Evolutionary conservation across 2,888 invertebrate genomes (phyloP), one percentile per base, ranked within the genome.

Genomic region (Aspidiotus rigidus): DNA sequence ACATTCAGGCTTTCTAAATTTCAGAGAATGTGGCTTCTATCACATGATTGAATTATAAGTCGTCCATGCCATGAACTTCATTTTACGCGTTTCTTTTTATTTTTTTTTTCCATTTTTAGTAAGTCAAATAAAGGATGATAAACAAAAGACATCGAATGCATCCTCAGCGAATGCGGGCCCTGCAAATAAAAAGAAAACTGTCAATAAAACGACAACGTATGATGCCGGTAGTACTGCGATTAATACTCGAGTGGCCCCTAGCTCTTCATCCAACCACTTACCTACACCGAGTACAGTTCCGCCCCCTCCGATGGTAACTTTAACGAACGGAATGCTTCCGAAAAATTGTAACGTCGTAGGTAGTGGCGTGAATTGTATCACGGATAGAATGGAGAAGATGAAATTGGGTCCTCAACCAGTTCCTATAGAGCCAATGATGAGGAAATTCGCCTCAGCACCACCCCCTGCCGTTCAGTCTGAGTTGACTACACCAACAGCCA

Each of bases 401-500:
- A 69, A 69, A 56, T 63, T 69, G 49, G 62, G 63, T 16, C 55
- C 69, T 7, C 56, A 56, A 28, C 53, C 67, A 13, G 49, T 59
- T 8, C 15, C 62, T 6, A 7, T 13, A 7, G 69, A 69, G 39
- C 15, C 56, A 8, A 5, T 28, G 8, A 15, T 16, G 9, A 62
- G 44, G 44, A 28, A 8, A 10, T 16, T 15, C 17, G 13, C 15
- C 8, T 49, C 63, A 17, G 8, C 63, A 7, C 7, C 63, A 7
- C 10, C 62, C 6, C 56, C 59, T 6, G 16, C 64, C 3, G 28
- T 28, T 28, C 64, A 64, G 55, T 39, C 64, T 6, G 73, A 74
- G 59, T 70, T 74, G 61, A 73, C 74, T 7, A 73, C 73, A 53
- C 73, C 74, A 17, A 73, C 75, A 11, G 74, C 75, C 13, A 74